Conservation (phyloP, 2,797 vertebrate species). For the Thunnus albacares region DNA sequence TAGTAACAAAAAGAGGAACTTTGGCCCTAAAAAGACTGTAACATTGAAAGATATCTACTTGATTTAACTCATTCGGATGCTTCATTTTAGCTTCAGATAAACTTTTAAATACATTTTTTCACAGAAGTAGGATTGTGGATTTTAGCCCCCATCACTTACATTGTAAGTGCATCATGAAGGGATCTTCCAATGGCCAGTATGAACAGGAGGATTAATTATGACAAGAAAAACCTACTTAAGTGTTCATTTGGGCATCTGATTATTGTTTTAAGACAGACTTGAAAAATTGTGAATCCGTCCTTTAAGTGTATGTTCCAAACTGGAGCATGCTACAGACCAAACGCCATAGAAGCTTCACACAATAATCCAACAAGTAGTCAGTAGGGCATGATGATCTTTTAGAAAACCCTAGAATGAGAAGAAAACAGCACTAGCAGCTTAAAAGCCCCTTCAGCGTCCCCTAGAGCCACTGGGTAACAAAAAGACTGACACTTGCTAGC, state of each 20-base stretch:
- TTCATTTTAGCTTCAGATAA: no score
- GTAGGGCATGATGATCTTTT: constrained; percentile 4
- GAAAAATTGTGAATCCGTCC: not conserved
- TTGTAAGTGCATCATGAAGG: no score
- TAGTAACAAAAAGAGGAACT: no score
- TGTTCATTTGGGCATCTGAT: not conserved
- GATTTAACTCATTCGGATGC: no score
- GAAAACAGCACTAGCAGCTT: not conserved
- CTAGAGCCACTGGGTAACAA: not conserved
- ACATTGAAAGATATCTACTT: not conserved
- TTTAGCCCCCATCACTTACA: not conserved
- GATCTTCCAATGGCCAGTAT: no score
- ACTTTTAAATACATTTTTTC: not conserved
- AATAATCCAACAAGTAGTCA: constrained; percentile 2
- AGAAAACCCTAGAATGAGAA: constrained; percentile 3
- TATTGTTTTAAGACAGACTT: not conserved
- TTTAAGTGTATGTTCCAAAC: not conserved
- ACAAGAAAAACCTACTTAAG: no score
- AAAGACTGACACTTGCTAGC: constrained; percentile 3
- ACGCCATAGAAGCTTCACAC: not conserved
- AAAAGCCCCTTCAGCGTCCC: not conserved
- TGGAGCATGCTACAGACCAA: not conserved
- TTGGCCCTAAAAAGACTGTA: no score
- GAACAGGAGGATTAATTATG: not conserved
- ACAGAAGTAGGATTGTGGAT: not conserved